Evolutionary conservation across 2,113 vertebrate genomes (phyloP), one percentile per base, ranked within the genome.

Genomic region (Climacteris rufus): DNA sequence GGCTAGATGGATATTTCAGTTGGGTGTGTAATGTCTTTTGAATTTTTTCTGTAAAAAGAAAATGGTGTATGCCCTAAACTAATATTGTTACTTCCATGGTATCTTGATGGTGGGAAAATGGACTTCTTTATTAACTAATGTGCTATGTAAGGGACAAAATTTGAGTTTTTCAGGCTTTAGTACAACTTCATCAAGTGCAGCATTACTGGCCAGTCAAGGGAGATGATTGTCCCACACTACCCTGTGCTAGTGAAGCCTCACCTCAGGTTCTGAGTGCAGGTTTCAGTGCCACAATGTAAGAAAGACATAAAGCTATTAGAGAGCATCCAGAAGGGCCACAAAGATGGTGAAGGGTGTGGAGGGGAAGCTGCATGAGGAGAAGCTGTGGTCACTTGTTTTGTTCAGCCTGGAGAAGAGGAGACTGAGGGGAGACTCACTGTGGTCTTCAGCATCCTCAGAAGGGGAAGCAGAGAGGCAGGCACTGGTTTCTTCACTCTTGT

Each of bases 81-180:
- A 63, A 9, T 77, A 9, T 40, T 6, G 2, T 59, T 64, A 47
- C 11, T 81, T 90, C 25, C 14, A 13, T 74, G 20, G 3, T 33
- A 12, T 76, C 59, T 45, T 6, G 2, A 13, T 84, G 33, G 14
- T 63, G 6, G 27, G 6, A 40, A 28, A 13, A 17, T 1, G 3
- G 44, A 37, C 28, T 2, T 1, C 9, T 6, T 79, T 85, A 44
- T 68, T 59, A 60, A 39, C 4, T 63, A 33, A 7, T 44, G 68
- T 4, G 31, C 13, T 37, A 0, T 47, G 11, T 56, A n/a, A 60
- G 16, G n/a, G 44, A 5, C n/a, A n/a, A 50, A 24, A 9, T 33
- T 31, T 1, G 7, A 59, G 14, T 13, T 35, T 72, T 79, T 57
- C 6, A 33, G 40, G 37, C 19, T 81, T 70, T 83, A 60, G 15